These are phyloP conservation scores for Amphiduros pacificus DNA, from an alignment of 2,888 invertebrate genomes.

Conservation along the genomic window DNA sequence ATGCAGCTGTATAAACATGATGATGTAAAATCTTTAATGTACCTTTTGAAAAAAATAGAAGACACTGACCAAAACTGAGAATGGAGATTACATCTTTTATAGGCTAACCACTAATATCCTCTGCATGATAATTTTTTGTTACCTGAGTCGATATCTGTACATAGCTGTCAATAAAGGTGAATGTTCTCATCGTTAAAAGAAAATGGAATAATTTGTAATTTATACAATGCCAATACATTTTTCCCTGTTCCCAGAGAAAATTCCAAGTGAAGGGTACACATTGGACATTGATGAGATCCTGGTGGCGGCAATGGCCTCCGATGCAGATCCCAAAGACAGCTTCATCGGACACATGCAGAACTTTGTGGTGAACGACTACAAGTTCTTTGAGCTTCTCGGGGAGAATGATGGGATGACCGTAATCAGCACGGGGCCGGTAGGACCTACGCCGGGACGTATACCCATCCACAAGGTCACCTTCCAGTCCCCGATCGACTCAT, in stretches of 20 bases:
- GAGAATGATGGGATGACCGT: no score
- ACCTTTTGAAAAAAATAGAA: no score
- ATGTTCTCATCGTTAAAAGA: not conserved
- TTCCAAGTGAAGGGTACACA: conserved; percentile 27
- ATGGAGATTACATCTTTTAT: no score
- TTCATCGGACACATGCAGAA: conserved; percentile 32
- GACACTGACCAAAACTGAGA: no score
- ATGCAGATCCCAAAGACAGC: not conserved
- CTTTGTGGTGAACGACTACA: conserved; percentile 27
- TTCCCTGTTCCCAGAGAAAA: conserved; percentile 17
- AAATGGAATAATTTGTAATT: not conserved
- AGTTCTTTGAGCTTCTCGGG: conserved; percentile 19
- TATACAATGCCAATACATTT: not conserved
- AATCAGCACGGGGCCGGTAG: no score
- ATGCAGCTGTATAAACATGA: no score
- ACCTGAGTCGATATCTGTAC: no score
- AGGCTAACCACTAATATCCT: no score
- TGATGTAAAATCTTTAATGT: no score
- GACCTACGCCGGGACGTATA: not conserved
- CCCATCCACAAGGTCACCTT: conserved; percentile 8
- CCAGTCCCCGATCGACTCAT: conserved; percentile 8
- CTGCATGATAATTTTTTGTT: no score
- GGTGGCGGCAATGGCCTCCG: conserved; percentile 5
- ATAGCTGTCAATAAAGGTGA: no score
- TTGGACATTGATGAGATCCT: conserved; percentile 23